These are phyloP conservation scores for Drosophila fulvimacula DNA, from an alignment of 2,888 invertebrate genomes.

Conservation along the genomic window DNA sequence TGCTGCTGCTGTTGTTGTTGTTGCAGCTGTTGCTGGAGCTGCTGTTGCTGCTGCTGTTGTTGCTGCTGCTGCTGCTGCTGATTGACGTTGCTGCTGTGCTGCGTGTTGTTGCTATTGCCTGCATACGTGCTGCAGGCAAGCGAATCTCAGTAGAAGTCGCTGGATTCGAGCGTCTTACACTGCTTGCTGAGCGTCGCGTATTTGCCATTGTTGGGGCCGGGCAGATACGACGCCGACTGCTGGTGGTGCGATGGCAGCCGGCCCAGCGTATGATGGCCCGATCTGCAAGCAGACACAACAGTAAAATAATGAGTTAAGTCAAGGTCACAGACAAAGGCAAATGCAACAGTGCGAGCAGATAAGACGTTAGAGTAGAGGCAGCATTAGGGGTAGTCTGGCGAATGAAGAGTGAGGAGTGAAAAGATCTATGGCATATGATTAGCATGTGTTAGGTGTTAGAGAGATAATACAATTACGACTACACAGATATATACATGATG, in stretches of 20 bases:
- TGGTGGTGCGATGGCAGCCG: slow-evolving; percentile 87
- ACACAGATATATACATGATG: neutral
- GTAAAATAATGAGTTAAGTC: slow-evolving; percentile 1
- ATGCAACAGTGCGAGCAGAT: slow-evolving; percentile 29
- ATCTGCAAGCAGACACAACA: slow-evolving; percentile 63
- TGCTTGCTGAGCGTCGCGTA: slow-evolving; percentile 97
- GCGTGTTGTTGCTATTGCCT: slow-evolving; percentile 84
- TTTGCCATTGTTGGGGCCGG: slow-evolving; percentile 91
- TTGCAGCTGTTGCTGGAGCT: slow-evolving; percentile 44
- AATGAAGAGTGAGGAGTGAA: neutral
- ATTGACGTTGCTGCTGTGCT: slow-evolving; percentile 53
- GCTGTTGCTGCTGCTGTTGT: slow-evolving; percentile 14
- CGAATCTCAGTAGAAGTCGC: slow-evolving; percentile 96
- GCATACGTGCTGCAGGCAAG: slow-evolving; percentile 86
- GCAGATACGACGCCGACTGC: slow-evolving; percentile 84
- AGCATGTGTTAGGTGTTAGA: neutral
- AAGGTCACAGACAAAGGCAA: neutral
- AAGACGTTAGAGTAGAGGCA: slow-evolving; percentile 32
- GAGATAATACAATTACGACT: neutral
- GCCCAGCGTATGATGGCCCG: slow-evolving; percentile 88
- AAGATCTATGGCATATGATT: neutral
- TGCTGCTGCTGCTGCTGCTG: slow-evolving; percentile 49
- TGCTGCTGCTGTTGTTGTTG: slow-evolving; percentile 47
- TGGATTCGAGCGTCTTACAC: slow-evolving; percentile 96
- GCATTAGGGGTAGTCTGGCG: slow-evolving; percentile 45